Base-by-base conservation (phyloP, 2,797 vertebrate genomes). In the Zenarchopterus dispar region DNA sequence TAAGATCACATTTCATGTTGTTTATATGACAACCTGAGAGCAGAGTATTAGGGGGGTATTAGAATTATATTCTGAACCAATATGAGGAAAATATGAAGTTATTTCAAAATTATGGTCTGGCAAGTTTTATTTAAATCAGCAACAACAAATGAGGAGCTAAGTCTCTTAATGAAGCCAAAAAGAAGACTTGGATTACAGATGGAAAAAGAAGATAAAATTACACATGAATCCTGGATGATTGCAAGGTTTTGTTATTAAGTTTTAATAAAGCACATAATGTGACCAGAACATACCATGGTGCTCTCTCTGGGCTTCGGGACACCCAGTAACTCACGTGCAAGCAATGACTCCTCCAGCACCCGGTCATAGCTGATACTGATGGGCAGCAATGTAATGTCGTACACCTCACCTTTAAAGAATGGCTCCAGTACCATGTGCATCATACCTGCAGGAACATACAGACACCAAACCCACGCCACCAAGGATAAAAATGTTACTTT, bases 361-460 rank as follows among this genome's bases (percentile, higher is more conserved):
- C 95, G 93, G 71, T 99, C 97, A 0, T 99, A 99, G 80, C 96
- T 98, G 90, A 99, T 96, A 75, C 96, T 97, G 81, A 99, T 93
- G 62, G 98, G 97, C 60, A 99, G 93, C 78, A 99, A 81, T 5
- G 92, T 95, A 0, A 96, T 91, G 83, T 99, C 97, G 71, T 93
- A 97, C 70, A 99, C 95, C 84, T 99, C 95, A 2, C 95, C 92
- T 93, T 98, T 98, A 51, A 99, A 94, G 92, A 93, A 98, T 0
- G 98, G 97, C 69, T 99, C 98, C 91, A 99, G 88, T 60, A 97
- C 95, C 91, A 99, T 96, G 84, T 96, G 96, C 88, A 99, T 94
- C 91, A 99, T 96, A 77, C 97, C 98, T 99, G 80, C n/a, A 75
- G 82, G 56, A 24, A 80, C 50, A 73, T 11, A 52, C 44, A 72